Evolutionary conservation across 2,797 vertebrate genomes (phyloP).

Genomic region (Picus viridis): DNA sequence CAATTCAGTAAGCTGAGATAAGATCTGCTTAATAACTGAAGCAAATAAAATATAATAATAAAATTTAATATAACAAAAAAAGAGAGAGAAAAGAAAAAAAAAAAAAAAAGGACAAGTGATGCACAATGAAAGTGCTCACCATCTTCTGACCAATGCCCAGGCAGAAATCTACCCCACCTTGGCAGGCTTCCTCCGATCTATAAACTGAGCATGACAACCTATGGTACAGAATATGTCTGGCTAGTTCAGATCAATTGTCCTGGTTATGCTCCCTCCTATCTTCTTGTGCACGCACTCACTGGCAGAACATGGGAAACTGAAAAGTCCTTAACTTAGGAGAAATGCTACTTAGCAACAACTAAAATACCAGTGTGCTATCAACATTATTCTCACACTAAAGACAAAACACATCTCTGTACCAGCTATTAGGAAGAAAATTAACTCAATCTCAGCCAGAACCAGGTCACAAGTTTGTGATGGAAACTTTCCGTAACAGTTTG

Average conservation of each 20-base stretch:
- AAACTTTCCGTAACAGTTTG: constrained; percentile 1
- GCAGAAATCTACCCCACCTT: neutral
- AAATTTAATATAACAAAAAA: neutral
- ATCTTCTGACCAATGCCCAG: neutral
- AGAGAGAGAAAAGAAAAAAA: neutral
- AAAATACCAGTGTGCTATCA: too few species aligned
- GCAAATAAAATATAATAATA: neutral
- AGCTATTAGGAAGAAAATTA: neutral
- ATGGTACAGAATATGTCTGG: neutral
- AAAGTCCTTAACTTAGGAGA: too few species aligned
- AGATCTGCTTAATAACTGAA: neutral
- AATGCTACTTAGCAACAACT: too few species aligned
- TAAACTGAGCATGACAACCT: neutral
- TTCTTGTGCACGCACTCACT: too few species aligned
- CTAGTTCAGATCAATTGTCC: too few species aligned
- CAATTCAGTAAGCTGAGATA: neutral
- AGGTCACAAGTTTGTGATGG: neutral
- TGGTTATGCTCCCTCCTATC: too few species aligned
- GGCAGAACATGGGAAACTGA: too few species aligned
- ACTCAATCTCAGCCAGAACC: neutral
- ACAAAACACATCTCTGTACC: neutral
- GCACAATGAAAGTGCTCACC: neutral
- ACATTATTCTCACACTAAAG: too few species aligned
- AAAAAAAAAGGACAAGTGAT: neutral
- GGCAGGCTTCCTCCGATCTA: neutral